Conservation (phyloP, 2,113 vertebrate genomes). For the Puntigrus tetrazona region DNA sequence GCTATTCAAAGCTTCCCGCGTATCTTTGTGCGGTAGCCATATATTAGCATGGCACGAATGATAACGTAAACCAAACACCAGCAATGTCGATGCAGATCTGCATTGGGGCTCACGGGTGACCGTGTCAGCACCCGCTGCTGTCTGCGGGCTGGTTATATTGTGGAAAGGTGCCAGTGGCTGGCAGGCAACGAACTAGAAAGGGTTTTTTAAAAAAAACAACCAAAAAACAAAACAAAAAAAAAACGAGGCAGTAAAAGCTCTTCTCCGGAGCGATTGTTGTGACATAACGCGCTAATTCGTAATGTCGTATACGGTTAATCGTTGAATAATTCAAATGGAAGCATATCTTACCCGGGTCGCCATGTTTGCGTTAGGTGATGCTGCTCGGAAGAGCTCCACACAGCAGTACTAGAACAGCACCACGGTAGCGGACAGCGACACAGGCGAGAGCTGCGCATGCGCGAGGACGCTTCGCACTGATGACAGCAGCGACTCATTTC, state of each 20-base stretch:
- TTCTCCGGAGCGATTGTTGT: background rate
- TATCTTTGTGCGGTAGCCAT: background rate
- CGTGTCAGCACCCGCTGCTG: background rate
- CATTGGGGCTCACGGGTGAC: background rate
- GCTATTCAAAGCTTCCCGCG: background rate
- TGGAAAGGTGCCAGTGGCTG: background rate
- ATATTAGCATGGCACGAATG: background rate
- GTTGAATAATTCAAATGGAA: background rate
- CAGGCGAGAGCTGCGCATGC: constrained; percentile 32
- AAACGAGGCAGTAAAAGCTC: background rate
- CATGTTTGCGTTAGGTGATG: constrained; percentile 69
- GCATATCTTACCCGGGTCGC: constrained; percentile 73
- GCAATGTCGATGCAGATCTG: background rate
- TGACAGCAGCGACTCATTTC: background rate
- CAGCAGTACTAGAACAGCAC: constrained; percentile 48
- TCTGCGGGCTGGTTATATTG: background rate
- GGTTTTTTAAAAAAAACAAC: background rate
- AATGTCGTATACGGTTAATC: background rate
- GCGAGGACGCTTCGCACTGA: background rate
- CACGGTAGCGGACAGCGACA: constrained; percentile 48
- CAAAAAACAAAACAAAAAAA: too few relatives aligned
- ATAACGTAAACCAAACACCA: background rate
- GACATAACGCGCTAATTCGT: background rate
- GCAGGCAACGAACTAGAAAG: background rate
- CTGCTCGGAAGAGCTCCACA: constrained; percentile 35